phyloP scores from a whole-genome alignment of 2,888 invertebrate species.

The Clivina fossor region DNA sequence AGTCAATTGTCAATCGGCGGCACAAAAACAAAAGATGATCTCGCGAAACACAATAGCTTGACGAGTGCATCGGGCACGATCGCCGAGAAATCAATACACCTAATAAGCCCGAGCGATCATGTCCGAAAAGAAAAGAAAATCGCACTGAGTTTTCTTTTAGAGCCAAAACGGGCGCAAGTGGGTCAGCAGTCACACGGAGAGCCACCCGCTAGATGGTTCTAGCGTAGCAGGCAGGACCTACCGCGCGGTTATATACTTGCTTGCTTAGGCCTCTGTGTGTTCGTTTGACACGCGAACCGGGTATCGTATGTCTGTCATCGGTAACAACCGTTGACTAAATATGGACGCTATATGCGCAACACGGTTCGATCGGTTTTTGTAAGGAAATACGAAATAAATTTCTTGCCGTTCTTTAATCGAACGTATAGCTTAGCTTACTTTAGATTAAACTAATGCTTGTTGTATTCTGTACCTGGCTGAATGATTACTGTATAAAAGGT shows the following conservation, averaged over 20 bases:
- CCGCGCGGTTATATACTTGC: neutral
- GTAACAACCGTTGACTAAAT: no score
- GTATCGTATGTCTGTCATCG: conserved; percentile 13
- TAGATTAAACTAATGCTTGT: no score
- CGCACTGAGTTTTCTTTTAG: conserved; percentile 26
- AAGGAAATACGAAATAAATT: no score
- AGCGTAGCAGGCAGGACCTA: conserved; percentile 7
- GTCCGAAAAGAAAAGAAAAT: conserved; percentile 24
- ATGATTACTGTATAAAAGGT: no score
- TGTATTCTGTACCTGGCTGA: no score
- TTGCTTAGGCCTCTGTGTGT: neutral
- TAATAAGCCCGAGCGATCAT: conserved; percentile 22
- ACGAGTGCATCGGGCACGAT: conserved; percentile 10
- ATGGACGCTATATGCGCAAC: no score
- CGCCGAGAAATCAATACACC: conserved; percentile 24
- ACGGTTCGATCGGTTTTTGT: no score
- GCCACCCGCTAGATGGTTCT: neutral
- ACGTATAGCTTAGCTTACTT: no score
- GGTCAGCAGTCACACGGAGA: neutral
- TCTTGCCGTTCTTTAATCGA: no score
- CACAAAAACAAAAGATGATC: neutral
- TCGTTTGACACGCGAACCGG: conserved; percentile 10
- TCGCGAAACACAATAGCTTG: neutral
- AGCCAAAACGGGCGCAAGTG: conserved; percentile 21
- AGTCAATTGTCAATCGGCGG: no score